phyloP scores from a whole-genome alignment of 2,797 vertebrate genomes.

The Onychomys leucogaster region DNA sequence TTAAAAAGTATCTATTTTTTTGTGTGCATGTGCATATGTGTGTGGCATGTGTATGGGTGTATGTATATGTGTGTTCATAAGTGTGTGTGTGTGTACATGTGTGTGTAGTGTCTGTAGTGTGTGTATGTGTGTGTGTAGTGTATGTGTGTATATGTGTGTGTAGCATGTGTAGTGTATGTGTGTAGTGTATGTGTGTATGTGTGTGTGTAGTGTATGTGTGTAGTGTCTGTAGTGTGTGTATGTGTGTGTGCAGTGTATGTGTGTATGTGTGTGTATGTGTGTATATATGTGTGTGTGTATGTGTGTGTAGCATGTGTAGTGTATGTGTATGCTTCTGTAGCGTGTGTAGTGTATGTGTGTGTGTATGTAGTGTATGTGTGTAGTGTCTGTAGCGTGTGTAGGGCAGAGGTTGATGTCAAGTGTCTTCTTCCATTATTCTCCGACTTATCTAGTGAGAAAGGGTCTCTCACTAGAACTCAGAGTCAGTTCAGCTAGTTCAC shows the following conservation, averaged over 20 bases:
- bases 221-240: too few species aligned
- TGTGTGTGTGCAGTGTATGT: too few species aligned
- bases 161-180: too few species aligned
- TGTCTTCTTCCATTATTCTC: neutral
- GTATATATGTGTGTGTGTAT: neutral
- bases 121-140: too few species aligned
- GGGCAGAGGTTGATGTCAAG: neutral
- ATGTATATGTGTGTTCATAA: neutral
- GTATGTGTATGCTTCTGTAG: neutral
- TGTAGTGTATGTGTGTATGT: too few species aligned
- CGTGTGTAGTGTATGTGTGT: neutral
- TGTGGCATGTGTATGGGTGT: neutral
- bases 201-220: too few species aligned
- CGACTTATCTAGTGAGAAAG: neutral
- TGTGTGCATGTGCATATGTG: neutral
- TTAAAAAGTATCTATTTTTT: constrained; percentile 7
- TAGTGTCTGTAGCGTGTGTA: too few species aligned
- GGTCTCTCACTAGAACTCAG: neutral
- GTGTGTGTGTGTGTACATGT: neutral
- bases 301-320: neutral
- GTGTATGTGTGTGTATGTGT: too few species aligned
- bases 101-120: too few species aligned
- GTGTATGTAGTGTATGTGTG: neutral
- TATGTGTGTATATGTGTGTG: too few species aligned
- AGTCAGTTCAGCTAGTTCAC: neutral